Percentiles rank a stretch among this genome's conserved stretches.
Evolutionary conservation across 2,888 invertebrate genomes (phyloP).

Genomic region (Apotomis capreana): DNA sequence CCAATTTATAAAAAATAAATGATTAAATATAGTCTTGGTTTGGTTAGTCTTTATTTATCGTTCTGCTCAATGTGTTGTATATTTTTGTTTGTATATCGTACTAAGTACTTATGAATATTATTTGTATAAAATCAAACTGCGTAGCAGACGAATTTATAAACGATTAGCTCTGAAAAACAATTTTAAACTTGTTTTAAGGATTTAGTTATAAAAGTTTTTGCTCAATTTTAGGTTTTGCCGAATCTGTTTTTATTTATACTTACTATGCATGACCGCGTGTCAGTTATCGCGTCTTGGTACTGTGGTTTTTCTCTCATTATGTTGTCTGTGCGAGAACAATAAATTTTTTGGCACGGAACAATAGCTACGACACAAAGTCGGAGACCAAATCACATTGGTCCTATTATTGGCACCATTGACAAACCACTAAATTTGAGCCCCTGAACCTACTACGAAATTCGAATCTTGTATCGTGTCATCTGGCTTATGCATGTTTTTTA

Average conservation of each 20-base stretch:
- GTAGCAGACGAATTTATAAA: constrained; percentile 7
- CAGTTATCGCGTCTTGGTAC: constrained; percentile 16
- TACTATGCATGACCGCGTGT: constrained; percentile 11
- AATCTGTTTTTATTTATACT: constrained; percentile 33
- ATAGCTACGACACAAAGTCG: not conserved
- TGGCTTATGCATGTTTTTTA: too few relatives aligned
- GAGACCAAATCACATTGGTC: too few relatives aligned
- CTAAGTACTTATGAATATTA: not conserved
- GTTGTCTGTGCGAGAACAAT: not conserved
- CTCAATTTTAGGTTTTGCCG: constrained; percentile 37
- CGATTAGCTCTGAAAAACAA: not conserved
- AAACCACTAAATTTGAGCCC: too few relatives aligned
- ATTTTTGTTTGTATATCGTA: constrained; percentile 18
- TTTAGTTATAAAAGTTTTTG: constrained; percentile 33
- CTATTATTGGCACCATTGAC: too few relatives aligned
- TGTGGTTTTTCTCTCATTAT: not conserved
- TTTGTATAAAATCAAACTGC: constrained; percentile 7
- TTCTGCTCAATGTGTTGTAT: not conserved
- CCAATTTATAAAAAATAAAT: constrained; percentile 1
- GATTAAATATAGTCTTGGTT: not conserved
- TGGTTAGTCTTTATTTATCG: not conserved
- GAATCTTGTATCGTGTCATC: too few relatives aligned
- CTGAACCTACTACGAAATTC: too few relatives aligned
- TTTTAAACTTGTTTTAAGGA: constrained; percentile 17
- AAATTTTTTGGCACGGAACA: not conserved